Percentiles rank a stretch among this genome's conserved stretches.
Evolutionary conservation across 2,888 invertebrate genomes (phyloP).

Genomic region (Drosophila crucigera): DNA sequence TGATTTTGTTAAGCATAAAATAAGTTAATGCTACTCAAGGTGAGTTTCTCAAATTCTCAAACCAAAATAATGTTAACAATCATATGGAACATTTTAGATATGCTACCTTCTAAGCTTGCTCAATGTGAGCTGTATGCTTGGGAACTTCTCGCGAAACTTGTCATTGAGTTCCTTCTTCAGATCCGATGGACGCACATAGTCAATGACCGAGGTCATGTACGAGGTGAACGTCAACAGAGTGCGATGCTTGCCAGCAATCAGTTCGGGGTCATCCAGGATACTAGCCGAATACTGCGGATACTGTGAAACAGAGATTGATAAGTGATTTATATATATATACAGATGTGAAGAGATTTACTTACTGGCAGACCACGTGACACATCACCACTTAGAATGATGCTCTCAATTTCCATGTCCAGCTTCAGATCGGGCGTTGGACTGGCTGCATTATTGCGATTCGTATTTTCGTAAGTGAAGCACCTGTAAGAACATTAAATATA

Average conservation of each 20-base stretch:
- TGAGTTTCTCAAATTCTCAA: not conserved
- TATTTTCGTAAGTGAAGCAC: constrained; percentile 85
- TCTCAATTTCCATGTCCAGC: constrained; percentile 83
- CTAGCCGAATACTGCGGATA: constrained; percentile 91
- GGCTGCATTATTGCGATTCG: constrained; percentile 82
- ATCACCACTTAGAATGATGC: constrained; percentile 68
- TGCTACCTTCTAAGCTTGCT: constrained; percentile 96
- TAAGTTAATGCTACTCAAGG: not conserved
- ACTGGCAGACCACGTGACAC: constrained; percentile 73
- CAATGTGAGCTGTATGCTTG: constrained; percentile 96
- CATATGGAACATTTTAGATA: not conserved
- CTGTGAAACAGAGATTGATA: constrained; percentile 26
- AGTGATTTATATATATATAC: not conserved
- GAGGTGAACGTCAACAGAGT: constrained; percentile 95
- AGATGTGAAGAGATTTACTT: constrained; percentile 14
- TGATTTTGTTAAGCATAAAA: not conserved
- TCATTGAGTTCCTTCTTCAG: constrained; percentile 98
- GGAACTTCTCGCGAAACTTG: constrained; percentile 97
- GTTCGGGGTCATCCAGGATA: constrained; percentile 96
- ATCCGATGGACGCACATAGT: constrained; percentile 97
- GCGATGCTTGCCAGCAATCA: constrained; percentile 95
- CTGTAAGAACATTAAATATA: constrained; percentile 55
- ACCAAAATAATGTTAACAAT: not conserved
- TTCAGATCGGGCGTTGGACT: constrained; percentile 84
- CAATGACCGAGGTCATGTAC: constrained; percentile 97